Conservation (phyloP, 2,797 vertebrate species). For the Sparus aurata region DNA sequence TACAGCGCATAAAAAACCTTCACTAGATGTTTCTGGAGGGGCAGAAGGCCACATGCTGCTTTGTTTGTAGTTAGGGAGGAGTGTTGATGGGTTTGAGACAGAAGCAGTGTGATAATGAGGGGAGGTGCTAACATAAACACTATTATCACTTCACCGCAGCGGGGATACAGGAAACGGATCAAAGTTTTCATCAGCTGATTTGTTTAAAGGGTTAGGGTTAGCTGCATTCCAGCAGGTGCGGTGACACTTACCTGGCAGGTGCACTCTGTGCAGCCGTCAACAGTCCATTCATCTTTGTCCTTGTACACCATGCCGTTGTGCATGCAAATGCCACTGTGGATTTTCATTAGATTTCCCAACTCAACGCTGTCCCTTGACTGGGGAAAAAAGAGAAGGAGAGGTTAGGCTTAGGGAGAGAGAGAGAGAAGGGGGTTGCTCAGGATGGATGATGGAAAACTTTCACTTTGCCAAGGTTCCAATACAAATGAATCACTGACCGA, state of each 20-base stretch:
- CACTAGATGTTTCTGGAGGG: constrained; percentile 18
- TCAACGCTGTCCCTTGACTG: constrained; percentile 88
- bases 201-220: constrained; percentile 11
- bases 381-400: constrained; percentile 18
- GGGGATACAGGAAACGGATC: constrained; percentile 35
- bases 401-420: constrained; percentile 21
- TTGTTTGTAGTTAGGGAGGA: constrained; percentile 39
- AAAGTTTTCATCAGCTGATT: constrained; percentile 25
- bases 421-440: constrained; percentile 47
- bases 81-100: constrained; percentile 56
- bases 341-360: constrained; percentile 82
- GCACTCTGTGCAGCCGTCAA: constrained; percentile 97
- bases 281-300: constrained; percentile 95
- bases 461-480: constrained; percentile 80
- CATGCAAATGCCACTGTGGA: constrained; percentile 88
- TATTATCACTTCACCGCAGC: constrained; percentile 60
- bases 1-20: constrained; percentile 31
- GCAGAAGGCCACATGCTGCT: constrained; percentile 49
- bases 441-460: constrained; percentile 76
- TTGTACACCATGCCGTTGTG: constrained; percentile 92
- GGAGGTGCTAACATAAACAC: constrained; percentile 55
- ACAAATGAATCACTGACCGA: constrained; percentile 76
- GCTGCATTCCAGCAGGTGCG: constrained; percentile 51
- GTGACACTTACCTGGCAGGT: constrained; percentile 92
- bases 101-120: constrained; percentile 30